phyloP scores from a whole-genome alignment of 2,113 vertebrate species.

The Pachyramphus minor region DNA sequence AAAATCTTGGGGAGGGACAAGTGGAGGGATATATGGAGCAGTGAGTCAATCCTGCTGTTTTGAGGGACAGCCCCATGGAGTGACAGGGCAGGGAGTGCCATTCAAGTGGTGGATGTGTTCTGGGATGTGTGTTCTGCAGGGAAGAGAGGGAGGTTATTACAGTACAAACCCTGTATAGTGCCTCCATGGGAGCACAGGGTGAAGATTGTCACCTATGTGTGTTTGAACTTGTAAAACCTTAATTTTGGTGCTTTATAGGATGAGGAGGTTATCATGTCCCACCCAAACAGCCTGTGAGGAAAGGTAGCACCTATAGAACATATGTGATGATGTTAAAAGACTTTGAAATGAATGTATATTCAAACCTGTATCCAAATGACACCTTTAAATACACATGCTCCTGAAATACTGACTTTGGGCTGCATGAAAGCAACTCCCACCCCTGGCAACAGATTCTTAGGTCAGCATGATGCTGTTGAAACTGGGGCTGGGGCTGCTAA shows the following conservation, averaged over 20 bases:
- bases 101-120: neutral
- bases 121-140: neutral
- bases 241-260: neutral
- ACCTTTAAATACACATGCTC: neutral
- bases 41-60: neutral
- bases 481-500: neutral
- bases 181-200: neutral
- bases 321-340: neutral
- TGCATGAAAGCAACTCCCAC: neutral
- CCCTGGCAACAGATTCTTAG: neutral
- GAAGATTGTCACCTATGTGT: neutral
- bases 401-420: neutral
- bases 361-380: neutral
- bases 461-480: neutral
- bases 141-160: neutral
- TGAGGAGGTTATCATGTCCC: neutral
- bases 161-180: neutral
- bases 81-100: neutral
- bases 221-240: neutral
- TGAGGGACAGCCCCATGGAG: neutral
- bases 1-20: neutral
- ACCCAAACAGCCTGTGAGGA: neutral
- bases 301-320: accelerated
- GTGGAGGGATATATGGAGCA: neutral
- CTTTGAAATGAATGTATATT: neutral